Evolutionary conservation across 2,113 vertebrate genomes (phyloP), one percentile per base, ranked within the genome.

Genomic region (Oophaga pumilio): DNA sequence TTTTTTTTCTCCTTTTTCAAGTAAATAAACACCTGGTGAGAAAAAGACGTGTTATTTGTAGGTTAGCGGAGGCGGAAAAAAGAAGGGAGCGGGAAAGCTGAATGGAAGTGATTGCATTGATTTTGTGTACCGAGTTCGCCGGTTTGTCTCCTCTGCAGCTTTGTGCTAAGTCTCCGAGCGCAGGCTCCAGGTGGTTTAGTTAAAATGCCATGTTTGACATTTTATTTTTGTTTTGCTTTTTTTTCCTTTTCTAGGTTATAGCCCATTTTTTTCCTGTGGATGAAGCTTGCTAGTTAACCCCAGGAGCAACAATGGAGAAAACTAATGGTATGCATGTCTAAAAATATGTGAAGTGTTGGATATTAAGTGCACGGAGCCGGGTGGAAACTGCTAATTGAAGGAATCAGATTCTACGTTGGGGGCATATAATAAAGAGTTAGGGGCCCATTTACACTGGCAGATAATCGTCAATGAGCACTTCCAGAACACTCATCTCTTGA

Each of bases 251-350:
- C 64, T 52, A 87, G 90, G 86, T 82, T 53, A 33, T 17, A 49
- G 15, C 4, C 78, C 76, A 5, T 18, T 24, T 84, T 85, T 24
- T 84, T 85, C 81, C 24, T 0, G 82, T 20, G 62, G 77, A 91
- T 91, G 92, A 93, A 93, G 91, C 52, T 90, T 79, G 64, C 89
- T 90, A 91, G 90, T 92, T 89, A 82, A 85, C 49, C 78, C 79
- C 8, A 8, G 60, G 0, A 28, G 66, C 62, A 71, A 87, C 89
- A 91, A 99, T 99, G 98, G 97, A 99, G 94, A 97, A 96, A 93
- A 95, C 95, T 91, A 96, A 96, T 90, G 97, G 98, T 98, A 96
- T 86, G 96, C 89, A 28, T 11, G 33, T 43, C 33, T 43, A 43
- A 43, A 43, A 43, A 43, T 43, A 43, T 4, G 33, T 43, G 33